A percentile compares a stretch with the other conserved stretches of the same genome.
Conservation (phyloP, 1,140 invertebrate species). For the Sminthurinus signatus region DNA sequence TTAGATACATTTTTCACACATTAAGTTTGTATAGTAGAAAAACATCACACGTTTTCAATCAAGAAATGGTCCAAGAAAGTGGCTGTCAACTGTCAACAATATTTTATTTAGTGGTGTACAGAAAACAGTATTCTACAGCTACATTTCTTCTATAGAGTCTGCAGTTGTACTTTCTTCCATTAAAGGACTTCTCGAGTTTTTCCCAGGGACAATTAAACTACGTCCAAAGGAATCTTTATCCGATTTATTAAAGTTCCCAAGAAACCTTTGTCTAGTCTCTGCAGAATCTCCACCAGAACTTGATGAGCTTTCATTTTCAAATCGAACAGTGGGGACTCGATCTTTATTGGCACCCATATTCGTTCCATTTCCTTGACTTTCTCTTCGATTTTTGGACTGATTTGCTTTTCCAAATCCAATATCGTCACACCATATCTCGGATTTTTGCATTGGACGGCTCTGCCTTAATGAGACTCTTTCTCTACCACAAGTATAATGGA, state of each 20-base stretch:
- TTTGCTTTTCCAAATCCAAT: neutral
- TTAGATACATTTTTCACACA: too few species aligned
- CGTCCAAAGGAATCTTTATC: neutral
- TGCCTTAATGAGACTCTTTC: neutral
- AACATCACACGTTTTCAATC: too few species aligned
- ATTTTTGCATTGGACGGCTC: neutral
- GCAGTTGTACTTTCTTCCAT: constrained; percentile 3
- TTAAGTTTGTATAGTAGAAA: too few species aligned
- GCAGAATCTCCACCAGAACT: neutral
- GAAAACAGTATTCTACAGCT: too few species aligned
- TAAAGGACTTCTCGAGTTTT: neutral
- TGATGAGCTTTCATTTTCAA: constrained; percentile 5
- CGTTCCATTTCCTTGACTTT: too few species aligned
- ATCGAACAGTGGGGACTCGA: constrained; percentile 5
- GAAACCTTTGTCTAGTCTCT: neutral
- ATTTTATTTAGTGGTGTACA: too few species aligned
- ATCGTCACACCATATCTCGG: constrained; percentile 13
- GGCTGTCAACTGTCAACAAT: too few species aligned
- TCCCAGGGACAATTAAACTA: neutral
- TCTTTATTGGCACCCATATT: neutral
- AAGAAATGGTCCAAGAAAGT: too few species aligned
- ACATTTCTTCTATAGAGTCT: neutral
- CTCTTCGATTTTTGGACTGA: neutral
- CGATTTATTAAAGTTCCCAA: neutral
- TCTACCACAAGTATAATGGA: neutral